These are phyloP conservation scores for Mellilla xanthometata DNA, from an alignment of 2,888 invertebrate genomes.

Conservation along the genomic window DNA sequence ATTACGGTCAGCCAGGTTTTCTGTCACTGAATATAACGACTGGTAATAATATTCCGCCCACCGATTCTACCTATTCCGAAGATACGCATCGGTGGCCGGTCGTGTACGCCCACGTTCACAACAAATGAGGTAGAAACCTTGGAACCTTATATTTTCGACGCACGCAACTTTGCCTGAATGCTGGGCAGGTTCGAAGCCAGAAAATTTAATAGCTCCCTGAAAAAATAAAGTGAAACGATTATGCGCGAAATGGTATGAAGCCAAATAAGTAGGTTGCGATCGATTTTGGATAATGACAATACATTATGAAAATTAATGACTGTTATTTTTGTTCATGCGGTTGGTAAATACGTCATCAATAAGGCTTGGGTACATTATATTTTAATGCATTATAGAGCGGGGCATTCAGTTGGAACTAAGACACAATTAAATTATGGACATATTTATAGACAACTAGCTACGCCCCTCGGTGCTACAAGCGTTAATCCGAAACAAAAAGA, in stretches of 20 bases:
- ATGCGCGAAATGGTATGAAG: slow-evolving; percentile 2
- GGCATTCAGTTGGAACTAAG: too few relatives aligned
- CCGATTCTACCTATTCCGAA: slow-evolving; percentile 72
- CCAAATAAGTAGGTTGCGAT: slow-evolving; percentile 3
- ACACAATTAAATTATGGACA: too few relatives aligned
- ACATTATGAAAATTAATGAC: background rate
- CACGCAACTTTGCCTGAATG: slow-evolving; percentile 36
- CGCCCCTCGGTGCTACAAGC: too few relatives aligned
- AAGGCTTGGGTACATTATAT: too few relatives aligned
- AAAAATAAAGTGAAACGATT: slow-evolving; percentile 15
- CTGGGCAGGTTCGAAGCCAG: slow-evolving; percentile 25
- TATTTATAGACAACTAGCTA: too few relatives aligned
- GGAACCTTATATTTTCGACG: slow-evolving; percentile 30
- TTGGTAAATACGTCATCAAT: background rate
- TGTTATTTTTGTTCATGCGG: background rate
- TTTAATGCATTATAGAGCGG: too few relatives aligned
- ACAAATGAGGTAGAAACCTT: slow-evolving; percentile 47
- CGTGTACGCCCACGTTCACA: slow-evolving; percentile 57
- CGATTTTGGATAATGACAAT: slow-evolving; percentile 4
- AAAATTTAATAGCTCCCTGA: slow-evolving; percentile 26
- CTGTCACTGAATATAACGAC: slow-evolving; percentile 66
- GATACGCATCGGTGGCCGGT: slow-evolving; percentile 75
- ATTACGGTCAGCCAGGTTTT: slow-evolving; percentile 50
- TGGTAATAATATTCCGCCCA: slow-evolving; percentile 78
- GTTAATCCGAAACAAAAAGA: too few relatives aligned